phyloP scores from a whole-genome alignment of 2,888 invertebrate species.

The Apodemia zela region DNA sequence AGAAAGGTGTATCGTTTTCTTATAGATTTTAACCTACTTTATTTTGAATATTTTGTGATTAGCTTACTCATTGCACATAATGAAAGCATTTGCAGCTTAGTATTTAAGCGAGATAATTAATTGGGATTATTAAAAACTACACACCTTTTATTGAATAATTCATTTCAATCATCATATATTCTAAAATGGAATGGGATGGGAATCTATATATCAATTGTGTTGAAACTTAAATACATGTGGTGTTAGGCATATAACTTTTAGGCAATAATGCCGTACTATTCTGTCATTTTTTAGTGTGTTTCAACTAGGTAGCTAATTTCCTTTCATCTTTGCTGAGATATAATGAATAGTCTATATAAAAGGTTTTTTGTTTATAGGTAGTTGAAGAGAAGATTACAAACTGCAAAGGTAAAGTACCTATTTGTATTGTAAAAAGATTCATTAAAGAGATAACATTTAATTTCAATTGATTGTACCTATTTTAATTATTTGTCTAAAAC shows the following conservation, averaged over 20 bases:
- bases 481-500: too few species aligned
- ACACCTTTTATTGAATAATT: neutral
- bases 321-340: too few species aligned
- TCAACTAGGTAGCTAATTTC: too few species aligned
- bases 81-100: neutral
- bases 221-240: too few species aligned
- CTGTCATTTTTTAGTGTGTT: too few species aligned
- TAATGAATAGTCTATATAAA: too few species aligned
- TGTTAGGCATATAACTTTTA: too few species aligned
- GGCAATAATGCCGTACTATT: too few species aligned
- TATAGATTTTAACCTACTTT: constrained; percentile 36
- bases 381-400: neutral
- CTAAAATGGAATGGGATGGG: too few species aligned
- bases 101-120: neutral
- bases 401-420: constrained; percentile 1
- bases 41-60: constrained; percentile 27
- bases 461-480: neutral
- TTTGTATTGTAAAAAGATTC: neutral
- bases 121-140: neutral
- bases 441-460: neutral
- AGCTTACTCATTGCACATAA: constrained; percentile 12
- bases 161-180: too few species aligned
- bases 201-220: too few species aligned
- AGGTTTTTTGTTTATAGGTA: constrained; percentile 23
- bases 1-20: constrained; percentile 35